Percentiles rank a stretch among this genome's conserved stretches.
phyloP scores from a whole-genome alignment of 2,113 vertebrate genomes.

The Pelecanoides urinatrix region DNA sequence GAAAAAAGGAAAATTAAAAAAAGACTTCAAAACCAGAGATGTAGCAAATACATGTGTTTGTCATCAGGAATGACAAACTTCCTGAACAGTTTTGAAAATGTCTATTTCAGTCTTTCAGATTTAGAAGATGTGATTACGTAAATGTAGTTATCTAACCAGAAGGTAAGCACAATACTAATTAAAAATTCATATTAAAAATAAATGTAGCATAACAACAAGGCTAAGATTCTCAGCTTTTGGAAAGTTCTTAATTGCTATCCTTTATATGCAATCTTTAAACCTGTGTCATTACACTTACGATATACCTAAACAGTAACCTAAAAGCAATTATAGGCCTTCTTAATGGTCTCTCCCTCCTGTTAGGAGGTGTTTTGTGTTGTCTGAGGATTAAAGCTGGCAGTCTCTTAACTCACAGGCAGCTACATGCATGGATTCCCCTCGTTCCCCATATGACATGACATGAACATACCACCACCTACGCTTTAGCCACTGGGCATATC shows the following conservation, averaged over 20 bases:
- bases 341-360: not conserved
- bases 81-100: not conserved
- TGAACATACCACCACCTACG: rapidly evolving
- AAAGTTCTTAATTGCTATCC: not conserved
- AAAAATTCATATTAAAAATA: not conserved
- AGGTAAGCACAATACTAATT: not conserved
- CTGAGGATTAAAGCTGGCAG: not conserved
- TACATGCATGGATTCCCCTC: not conserved
- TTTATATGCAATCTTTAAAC: not conserved
- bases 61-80: not conserved
- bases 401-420: not conserved
- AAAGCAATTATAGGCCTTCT: not conserved
- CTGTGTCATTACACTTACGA: not conserved
- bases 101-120: not conserved
- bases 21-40: not conserved
- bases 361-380: no score
- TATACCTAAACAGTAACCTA: not conserved
- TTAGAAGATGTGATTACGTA: not conserved
- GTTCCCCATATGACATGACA: not conserved
- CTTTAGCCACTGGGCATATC: not conserved
- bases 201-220: not conserved
- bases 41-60: not conserved
- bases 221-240: not conserved
- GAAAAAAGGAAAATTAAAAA: not conserved
- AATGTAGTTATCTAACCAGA: not conserved